Conservation (phyloP, 2,888 invertebrate species). For the Artemia sinica region DNA sequence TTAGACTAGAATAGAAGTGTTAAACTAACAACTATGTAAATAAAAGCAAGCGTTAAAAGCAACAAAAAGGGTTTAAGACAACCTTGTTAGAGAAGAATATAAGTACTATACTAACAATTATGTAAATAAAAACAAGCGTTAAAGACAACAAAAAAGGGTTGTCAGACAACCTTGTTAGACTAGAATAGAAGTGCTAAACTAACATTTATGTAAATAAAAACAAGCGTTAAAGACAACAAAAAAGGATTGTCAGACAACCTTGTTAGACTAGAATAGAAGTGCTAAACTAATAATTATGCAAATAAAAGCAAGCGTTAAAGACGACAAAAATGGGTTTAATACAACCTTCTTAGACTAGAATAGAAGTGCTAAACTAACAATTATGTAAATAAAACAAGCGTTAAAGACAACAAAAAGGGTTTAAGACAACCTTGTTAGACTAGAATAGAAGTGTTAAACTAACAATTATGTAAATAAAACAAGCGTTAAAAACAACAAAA, state of each 20-base stretch:
- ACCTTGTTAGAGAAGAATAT: conserved; percentile 12
- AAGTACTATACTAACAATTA: too few species aligned
- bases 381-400: conserved; percentile 1
- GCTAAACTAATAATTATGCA: conserved; percentile 25
- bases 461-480: conserved; percentile 10
- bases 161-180: background rate
- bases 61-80: background rate
- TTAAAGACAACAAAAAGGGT: conserved; percentile 10
- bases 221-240: conserved; percentile 13
- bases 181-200: conserved; percentile 26
- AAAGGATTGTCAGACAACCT: too few species aligned
- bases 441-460: conserved; percentile 26
- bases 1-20: conserved; percentile 23
- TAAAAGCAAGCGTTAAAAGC: conserved; percentile 2
- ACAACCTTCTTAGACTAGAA: background rate
- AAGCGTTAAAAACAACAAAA: conserved; percentile 11
- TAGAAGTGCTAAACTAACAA: conserved; percentile 27
- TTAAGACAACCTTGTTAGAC: background rate
- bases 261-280: conserved; percentile 22
- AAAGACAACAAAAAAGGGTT: conserved; percentile 10
- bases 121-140: conserved; percentile 3
- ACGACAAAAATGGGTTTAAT: background rate
- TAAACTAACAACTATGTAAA: conserved; percentile 25
- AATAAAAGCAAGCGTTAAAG: conserved; percentile 5
- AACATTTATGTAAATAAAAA: conserved; percentile 11